A percentile compares a stretch with the other conserved stretches of the same genome.
phyloP scores from a whole-genome alignment of 1,140 invertebrate species.

The Sarcophaga peregrina region DNA sequence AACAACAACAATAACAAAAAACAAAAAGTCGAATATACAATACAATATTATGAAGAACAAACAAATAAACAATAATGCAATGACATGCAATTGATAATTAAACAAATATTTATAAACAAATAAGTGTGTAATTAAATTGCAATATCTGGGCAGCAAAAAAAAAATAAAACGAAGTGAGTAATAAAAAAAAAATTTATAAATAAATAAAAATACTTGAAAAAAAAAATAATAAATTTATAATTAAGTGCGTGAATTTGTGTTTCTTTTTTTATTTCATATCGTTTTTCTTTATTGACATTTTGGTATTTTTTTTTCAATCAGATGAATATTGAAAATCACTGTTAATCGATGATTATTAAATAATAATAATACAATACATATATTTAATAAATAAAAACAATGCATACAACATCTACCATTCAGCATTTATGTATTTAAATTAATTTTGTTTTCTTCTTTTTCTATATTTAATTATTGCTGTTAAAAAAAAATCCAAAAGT shows the following conservation, averaged over 20 bases:
- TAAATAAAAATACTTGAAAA: not conserved
- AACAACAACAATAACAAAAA: not conserved
- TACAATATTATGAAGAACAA: too few relatives aligned
- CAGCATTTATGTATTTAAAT: not conserved
- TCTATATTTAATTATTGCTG: too few relatives aligned
- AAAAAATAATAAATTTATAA: slow-evolving; percentile 29
- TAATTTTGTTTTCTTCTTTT: not conserved
- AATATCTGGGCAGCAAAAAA: slow-evolving; percentile 3
- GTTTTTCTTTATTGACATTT: not conserved
- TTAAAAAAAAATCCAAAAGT: too few relatives aligned
- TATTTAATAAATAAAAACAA: too few relatives aligned
- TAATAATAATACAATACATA: not conserved
- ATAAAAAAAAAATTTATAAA: not conserved
- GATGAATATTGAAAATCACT: not conserved
- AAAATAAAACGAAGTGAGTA: not conserved
- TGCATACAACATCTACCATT: too few relatives aligned
- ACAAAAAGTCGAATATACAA: not conserved
- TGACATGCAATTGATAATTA: slow-evolving; percentile 32
- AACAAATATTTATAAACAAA: slow-evolving; percentile 36
- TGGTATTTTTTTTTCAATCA: not conserved
- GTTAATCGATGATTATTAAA: slow-evolving; percentile 22
- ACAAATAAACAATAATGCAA: not conserved
- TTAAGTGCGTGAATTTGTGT: slow-evolving; percentile 21
- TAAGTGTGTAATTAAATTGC: slow-evolving; percentile 33
- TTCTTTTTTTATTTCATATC: too few relatives aligned